phyloP scores from a whole-genome alignment of 1,140 invertebrate species.

The Trichonephila clavata region DNA sequence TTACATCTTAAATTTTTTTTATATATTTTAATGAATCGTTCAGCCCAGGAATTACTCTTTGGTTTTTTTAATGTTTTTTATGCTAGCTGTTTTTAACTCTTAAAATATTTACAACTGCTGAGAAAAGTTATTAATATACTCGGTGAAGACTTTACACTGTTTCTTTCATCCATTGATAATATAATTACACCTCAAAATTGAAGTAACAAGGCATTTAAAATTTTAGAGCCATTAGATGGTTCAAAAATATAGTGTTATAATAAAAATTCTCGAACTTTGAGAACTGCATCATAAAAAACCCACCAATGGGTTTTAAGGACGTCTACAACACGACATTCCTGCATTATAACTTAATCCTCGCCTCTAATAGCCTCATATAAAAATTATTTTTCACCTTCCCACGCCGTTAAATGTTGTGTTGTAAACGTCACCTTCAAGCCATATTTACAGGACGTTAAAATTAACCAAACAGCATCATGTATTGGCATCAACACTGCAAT shows the following conservation, averaged over 20 bases:
- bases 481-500: neutral
- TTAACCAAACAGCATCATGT: neutral
- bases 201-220: neutral
- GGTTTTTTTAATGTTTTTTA: no score
- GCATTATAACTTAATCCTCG: conserved; percentile 13
- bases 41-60: no score
- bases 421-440: conserved; percentile 21
- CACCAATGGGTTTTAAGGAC: neutral
- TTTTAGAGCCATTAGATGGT: neutral
- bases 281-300: conserved; percentile 15
- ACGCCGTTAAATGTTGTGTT: neutral
- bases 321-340: neutral
- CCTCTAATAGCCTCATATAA: conserved; percentile 51
- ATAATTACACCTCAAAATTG: neutral
- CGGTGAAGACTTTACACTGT: neutral
- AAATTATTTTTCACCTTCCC: conserved; percentile 42
- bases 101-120: no score
- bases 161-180: neutral
- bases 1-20: no score
- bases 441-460: conserved; percentile 67
- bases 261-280: neutral
- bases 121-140: neutral
- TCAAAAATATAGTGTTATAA: neutral
- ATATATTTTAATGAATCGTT: no score
- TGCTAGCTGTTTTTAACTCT: no score